These are phyloP conservation scores for Endotricha flammealis DNA, from an alignment of 2,888 invertebrate genomes.

Conservation along the genomic window DNA sequence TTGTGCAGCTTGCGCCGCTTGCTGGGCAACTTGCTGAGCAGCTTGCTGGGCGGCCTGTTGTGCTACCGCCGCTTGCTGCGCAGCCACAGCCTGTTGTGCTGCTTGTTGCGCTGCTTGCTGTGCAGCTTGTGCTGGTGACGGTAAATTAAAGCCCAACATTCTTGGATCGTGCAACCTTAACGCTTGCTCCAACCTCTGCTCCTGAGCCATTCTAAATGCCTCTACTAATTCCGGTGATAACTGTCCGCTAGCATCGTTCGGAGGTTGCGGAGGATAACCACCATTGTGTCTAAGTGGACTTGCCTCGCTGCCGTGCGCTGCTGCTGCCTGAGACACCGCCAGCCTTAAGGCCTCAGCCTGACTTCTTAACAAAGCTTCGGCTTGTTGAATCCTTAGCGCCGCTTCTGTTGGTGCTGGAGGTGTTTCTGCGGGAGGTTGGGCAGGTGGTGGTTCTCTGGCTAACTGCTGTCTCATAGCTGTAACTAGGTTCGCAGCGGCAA, in stretches of 20 bases:
- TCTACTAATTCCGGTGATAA: slow-evolving; percentile 84
- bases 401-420: slow-evolving; percentile 89
- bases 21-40: slow-evolving; percentile 42
- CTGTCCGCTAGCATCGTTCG: slow-evolving; percentile 71
- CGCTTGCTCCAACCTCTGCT: slow-evolving; percentile 90
- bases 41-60: slow-evolving; percentile 47
- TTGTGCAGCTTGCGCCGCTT: slow-evolving; percentile 38
- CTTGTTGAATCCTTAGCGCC: slow-evolving; percentile 84
- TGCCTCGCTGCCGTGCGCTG: slow-evolving; percentile 67
- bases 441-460: slow-evolving; percentile 68
- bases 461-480: slow-evolving; percentile 84
- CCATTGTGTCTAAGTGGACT: slow-evolving; percentile 71
- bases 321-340: slow-evolving; percentile 86
- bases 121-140: slow-evolving; percentile 62
- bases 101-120: slow-evolving; percentile 66
- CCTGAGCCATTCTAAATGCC: slow-evolving; percentile 84
- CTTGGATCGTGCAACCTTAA: slow-evolving; percentile 89
- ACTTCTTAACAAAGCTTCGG: slow-evolving; percentile 88
- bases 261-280: slow-evolving; percentile 60
- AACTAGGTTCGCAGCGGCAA: slow-evolving; percentile 86
- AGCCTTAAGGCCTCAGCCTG: slow-evolving; percentile 91
- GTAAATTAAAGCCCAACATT: slow-evolving; percentile 86
- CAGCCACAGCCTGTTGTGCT: slow-evolving; percentile 41
- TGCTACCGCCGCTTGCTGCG: slow-evolving; percentile 48
- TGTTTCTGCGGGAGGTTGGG: slow-evolving; percentile 86